Conservation (phyloP, 2,888 invertebrate genomes). For the Stenolophus ochropezus region DNA sequence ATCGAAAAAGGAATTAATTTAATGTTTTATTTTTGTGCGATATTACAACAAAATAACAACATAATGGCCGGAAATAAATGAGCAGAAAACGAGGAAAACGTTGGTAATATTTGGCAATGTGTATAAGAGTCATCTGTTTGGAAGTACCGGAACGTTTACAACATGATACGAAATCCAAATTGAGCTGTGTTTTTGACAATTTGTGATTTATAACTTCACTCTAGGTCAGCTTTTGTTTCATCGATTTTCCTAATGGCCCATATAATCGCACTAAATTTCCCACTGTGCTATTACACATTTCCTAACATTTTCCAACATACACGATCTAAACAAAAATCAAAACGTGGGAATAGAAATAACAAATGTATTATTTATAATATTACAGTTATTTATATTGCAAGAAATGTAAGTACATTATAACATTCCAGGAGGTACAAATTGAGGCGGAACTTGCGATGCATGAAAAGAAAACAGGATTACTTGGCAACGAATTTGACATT, state of each 20-base stretch:
- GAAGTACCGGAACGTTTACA: background rate
- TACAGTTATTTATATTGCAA: too few species aligned
- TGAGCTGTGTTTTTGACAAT: constrained; percentile 17
- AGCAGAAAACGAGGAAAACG: background rate
- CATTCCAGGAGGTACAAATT: too few species aligned
- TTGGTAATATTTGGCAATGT: background rate
- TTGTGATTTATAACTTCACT: constrained; percentile 22
- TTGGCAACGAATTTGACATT: too few species aligned
- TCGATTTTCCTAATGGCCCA: constrained; percentile 32
- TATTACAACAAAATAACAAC: background rate
- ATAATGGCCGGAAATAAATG: background rate
- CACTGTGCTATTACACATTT: background rate
- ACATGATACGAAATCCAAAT: constrained; percentile 2
- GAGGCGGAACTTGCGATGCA: too few species aligned
- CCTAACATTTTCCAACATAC: background rate
- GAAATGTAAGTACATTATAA: too few species aligned
- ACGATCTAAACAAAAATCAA: background rate
- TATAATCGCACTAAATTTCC: constrained; percentile 29
- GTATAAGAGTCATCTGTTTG: background rate
- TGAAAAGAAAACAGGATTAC: too few species aligned
- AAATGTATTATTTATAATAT: too few species aligned
- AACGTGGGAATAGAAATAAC: too few species aligned
- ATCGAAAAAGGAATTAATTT: too few species aligned
- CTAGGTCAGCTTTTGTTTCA: constrained; percentile 22
- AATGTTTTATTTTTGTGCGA: background rate